Evolutionary conservation across 1,140 invertebrate species (phyloP), one percentile per base, ranked within the genome.

Genomic region (Lordiphosa stackelbergi): DNA sequence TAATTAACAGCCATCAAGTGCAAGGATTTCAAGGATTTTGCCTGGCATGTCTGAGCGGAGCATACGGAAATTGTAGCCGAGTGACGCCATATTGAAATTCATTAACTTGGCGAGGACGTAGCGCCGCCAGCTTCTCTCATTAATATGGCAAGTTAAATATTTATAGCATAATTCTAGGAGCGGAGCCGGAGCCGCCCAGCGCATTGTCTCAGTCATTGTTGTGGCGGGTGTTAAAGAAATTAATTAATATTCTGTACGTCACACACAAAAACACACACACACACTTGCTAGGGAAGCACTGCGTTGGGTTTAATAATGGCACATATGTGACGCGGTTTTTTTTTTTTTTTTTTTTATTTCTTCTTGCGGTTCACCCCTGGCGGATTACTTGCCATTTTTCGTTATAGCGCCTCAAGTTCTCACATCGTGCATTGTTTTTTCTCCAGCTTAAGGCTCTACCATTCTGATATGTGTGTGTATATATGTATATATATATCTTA

Each of bases 121-220:
- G 53, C 45, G 28, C 45, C 53, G 70, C 70, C 60, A 47, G 48
- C 62, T 58, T 75, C 71, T 75, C 71, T 62, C 56, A 75, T 81
- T 83, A 81, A 81, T 83, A 75, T 83, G 73, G 78, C 73, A 83
- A 83, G 73, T 84, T 73, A 77, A 84, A 84, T 83, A 83, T 83
- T 83, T 83, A 84, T 83, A 73, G 77, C 72, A 83, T 77, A 83
- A 77, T 83, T 83, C 78, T 83, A 69, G 73, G 55, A 69, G 60
- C 78, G 55, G 72, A 61, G 73, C 77, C 72, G 75, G 65, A 63
- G 43, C 59, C 63, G 36, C 10, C 34, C 9, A 66, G 60, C 72
- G 68, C 63, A 83, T 81, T 81, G 72, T 77, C 78, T 60, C 56
- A 75, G 68, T 83, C 75, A 75, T 75, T 79, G 66, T 81, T 81